These are phyloP conservation scores for Antechinus stuartii DNA, from an alignment of 2,113 vertebrate species.

Conservation along the genomic window DNA sequence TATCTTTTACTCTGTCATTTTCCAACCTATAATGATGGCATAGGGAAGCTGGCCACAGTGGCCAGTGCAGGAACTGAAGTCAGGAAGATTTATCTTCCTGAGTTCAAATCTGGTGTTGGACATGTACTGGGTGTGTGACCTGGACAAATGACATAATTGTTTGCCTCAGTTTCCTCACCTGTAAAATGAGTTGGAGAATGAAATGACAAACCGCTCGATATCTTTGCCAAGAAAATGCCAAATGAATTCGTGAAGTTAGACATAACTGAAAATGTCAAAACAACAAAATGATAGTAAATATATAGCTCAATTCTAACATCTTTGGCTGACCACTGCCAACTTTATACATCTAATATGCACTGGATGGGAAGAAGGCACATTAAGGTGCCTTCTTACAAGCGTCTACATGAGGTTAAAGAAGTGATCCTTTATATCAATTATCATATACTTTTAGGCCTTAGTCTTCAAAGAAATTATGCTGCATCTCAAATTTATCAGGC, in stretches of 20 bases:
- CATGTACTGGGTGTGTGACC: background rate
- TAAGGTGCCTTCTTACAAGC: conserved; percentile 6
- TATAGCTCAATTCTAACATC: background rate
- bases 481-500: background rate
- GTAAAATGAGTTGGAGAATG: background rate
- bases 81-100: background rate
- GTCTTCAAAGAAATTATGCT: conserved; percentile 25
- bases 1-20: background rate
- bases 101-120: background rate
- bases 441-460: background rate
- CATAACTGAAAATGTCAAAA: background rate
- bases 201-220: background rate
- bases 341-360: background rate
- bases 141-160: background rate
- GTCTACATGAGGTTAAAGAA: background rate
- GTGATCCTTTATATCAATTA: background rate
- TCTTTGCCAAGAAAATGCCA: background rate
- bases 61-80: background rate
- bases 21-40: background rate
- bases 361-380: conserved; percentile 12
- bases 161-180: background rate
- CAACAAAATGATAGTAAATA: background rate
- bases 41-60: background rate
- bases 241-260: background rate
- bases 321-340: conserved; percentile 37